Percentiles rank a stretch among this genome's conserved stretches.
Evolutionary conservation across 2,113 vertebrate genomes (phyloP).

Genomic region (Carollia perspicillata): DNA sequence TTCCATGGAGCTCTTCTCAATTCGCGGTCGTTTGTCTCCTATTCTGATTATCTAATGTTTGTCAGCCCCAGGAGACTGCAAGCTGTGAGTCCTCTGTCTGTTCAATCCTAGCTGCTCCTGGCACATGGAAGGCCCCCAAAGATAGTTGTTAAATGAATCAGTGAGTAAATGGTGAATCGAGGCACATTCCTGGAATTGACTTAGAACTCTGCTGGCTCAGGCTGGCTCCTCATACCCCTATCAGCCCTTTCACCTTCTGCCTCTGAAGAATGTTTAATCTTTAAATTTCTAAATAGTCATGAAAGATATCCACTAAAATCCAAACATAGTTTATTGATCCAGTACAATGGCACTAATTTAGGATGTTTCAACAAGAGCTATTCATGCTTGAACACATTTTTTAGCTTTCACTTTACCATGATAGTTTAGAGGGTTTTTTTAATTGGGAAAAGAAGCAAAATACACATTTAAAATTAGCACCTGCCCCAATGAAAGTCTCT

Average conservation of each 20-base stretch:
- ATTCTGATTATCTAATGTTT: not conserved
- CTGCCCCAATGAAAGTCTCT: no score
- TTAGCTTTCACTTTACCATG: not conserved
- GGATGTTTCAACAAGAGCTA: not conserved
- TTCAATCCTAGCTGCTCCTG: not conserved
- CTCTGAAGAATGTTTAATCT: not conserved
- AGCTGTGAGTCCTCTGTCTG: not conserved
- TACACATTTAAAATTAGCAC: not conserved
- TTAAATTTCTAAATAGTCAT: not conserved
- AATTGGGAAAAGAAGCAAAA: not conserved
- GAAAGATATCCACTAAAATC: not conserved
- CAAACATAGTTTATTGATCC: not conserved
- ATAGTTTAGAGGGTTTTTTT: not conserved
- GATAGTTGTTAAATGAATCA: not conserved
- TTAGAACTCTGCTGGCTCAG: not conserved
- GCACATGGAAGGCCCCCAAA: not conserved
- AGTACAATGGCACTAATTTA: not conserved
- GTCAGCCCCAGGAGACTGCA: not conserved
- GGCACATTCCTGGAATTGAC: not conserved
- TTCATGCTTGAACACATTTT: not conserved
- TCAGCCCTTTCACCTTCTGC: not conserved
- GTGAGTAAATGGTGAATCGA: not conserved
- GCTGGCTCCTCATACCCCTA: not conserved
- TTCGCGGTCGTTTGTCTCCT: not conserved
- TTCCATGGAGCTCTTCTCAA: not conserved